Evolutionary conservation across 2,113 vertebrate genomes (phyloP).

Genomic region (Addax nasomaculatus): DNA sequence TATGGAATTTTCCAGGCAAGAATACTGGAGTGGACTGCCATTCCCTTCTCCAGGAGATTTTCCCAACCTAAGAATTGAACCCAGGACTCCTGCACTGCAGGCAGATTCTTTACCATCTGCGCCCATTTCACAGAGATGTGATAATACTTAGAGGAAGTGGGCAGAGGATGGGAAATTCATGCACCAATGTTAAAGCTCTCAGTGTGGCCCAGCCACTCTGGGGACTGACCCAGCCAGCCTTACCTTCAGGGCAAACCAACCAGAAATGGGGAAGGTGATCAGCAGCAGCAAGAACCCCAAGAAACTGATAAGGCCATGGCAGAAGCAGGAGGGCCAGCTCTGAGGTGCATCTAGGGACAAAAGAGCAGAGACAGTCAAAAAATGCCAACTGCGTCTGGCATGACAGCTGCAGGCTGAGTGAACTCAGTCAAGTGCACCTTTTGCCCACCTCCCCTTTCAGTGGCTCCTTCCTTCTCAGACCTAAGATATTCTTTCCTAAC

Average conservation of each 20-base stretch:
- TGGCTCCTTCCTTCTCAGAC: not conserved
- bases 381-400: not conserved
- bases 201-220: not conserved
- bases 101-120: not conserved
- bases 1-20: not conserved
- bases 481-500: not conserved
- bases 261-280: conserved; percentile 88
- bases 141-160: not conserved
- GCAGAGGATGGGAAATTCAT: not conserved
- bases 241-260: conserved; percentile 93
- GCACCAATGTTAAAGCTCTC: not conserved
- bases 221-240: not conserved
- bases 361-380: not conserved
- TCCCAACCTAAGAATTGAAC: not conserved
- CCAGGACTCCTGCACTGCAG: not conserved
- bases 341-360: conserved; percentile 81
- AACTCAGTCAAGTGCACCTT: not conserved
- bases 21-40: not conserved
- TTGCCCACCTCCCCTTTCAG: not conserved
- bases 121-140: not conserved
- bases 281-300: conserved; percentile 84
- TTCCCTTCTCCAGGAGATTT: not conserved
- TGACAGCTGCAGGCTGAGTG: not conserved
- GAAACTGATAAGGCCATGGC: conserved; percentile 85
- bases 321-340: conserved; percentile 88